These are phyloP conservation scores for Molorchus minor DNA, from an alignment of 2,888 invertebrate species.

Conservation along the genomic window DNA sequence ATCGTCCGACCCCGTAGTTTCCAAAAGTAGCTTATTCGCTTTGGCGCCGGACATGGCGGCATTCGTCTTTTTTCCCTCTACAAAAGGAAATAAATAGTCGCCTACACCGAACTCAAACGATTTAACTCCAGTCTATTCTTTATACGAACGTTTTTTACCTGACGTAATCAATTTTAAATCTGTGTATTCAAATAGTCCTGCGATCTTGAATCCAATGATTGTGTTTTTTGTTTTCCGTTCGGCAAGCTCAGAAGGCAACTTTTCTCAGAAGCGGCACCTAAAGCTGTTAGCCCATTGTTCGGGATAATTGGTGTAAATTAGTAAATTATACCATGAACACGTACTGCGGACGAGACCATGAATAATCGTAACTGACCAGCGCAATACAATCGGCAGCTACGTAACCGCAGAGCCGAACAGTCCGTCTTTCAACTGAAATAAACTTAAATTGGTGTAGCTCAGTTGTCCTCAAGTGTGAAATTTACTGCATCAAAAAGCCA, in stretches of 20 bases:
- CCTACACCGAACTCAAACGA: no score
- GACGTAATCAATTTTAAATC: slow-evolving; percentile 1
- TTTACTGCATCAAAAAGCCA: background rate
- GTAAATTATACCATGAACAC: slow-evolving; percentile 18
- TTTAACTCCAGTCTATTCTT: background rate
- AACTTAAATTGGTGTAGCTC: background rate
- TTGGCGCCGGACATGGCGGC: no score
- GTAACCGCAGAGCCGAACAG: background rate
- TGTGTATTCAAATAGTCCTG: background rate
- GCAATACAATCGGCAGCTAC: background rate
- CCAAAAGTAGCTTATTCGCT: no score
- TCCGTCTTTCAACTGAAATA: background rate
- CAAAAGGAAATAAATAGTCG: no score
- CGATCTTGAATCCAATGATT: background rate
- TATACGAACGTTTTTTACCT: background rate
- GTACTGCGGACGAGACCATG: slow-evolving; percentile 4
- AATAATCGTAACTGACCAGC: slow-evolving; percentile 4
- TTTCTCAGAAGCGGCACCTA: background rate
- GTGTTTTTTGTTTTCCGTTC: background rate
- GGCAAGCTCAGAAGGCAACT: background rate
- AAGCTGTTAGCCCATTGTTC: background rate
- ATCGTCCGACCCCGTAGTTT: no score
- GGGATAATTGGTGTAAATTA: slow-evolving; percentile 21
- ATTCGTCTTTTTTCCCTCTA: no score
- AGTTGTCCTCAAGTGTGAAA: background rate